A percentile compares a stretch with the other conserved stretches of the same genome.
Conservation (phyloP, 2,797 vertebrate genomes). For the Allobates femoralis region DNA sequence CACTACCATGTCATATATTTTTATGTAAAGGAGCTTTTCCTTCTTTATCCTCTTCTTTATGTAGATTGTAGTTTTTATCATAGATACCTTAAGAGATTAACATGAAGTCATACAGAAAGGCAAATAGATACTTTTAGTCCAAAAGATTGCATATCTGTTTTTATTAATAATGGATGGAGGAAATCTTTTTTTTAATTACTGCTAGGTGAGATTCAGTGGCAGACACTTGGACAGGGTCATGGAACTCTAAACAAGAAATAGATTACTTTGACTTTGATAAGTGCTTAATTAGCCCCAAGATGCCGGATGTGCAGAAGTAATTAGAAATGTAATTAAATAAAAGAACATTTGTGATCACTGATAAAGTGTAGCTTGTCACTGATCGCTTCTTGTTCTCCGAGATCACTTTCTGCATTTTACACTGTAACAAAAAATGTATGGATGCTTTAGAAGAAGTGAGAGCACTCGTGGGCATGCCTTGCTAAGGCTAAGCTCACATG, state of each 20-base stretch:
- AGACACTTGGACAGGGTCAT: constrained; percentile 57
- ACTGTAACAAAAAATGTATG: not conserved
- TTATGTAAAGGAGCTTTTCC: not conserved
- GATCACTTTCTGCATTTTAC: constrained; percentile 1
- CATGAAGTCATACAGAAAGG: not conserved
- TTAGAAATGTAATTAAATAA: constrained; percentile 64
- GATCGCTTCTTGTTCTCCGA: constrained; percentile 27
- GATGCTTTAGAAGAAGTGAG: too few relatives aligned
- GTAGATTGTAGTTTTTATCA: not conserved
- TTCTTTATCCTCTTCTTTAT: not conserved
- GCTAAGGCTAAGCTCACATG: too few relatives aligned
- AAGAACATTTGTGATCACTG: constrained; percentile 49
- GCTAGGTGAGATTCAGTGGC: constrained; percentile 35
- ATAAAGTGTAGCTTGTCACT: constrained; percentile 46
- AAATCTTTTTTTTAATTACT: constrained; percentile 56
- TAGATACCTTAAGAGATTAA: not conserved
- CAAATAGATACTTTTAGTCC: not conserved
- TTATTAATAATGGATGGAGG: not conserved
- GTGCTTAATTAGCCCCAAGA: constrained; percentile 62
- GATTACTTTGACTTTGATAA: constrained; percentile 62
- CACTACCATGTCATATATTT: not conserved
- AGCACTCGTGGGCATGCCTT: too few relatives aligned
- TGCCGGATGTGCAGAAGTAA: constrained; percentile 51
- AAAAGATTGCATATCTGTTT: not conserved
- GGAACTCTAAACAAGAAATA: constrained; percentile 56